Evolutionary conservation across 2,888 invertebrate species (phyloP), one percentile per base, ranked within the genome.

Genomic region (Poecilus cupreus): DNA sequence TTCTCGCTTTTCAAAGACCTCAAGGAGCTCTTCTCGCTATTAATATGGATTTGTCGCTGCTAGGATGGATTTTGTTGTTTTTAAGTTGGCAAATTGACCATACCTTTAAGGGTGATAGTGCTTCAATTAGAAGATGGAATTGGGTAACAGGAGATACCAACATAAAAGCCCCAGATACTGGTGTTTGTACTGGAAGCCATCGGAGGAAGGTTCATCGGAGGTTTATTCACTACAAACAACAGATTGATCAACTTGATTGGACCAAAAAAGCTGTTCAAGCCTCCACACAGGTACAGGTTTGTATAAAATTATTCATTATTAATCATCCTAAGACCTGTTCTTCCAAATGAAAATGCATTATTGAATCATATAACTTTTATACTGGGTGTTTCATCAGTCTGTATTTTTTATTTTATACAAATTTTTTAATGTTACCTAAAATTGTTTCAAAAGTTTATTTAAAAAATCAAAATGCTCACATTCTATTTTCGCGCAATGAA

Each of bases 111-210:
- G 84, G 75, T 5, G 81, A 85, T 10, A 82, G 81, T 1, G 78
- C 82, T 13, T 85, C 88, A 6, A 84, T 91, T 24, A 91, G 91
- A 75, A 93, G 97, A 81, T 97, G 97, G 97, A 96, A 96, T 88
- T 97, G 97, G 91, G 95, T 97, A 87, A 95, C 96, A 84, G 96
- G 96, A 81, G 94, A 94, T 88, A 86, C 82, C 88, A 84, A 87
- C 88, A 43, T 86, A 88, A 16, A 80, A 32, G 83, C 83, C 10
- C 82, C 85, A 3, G 83, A 83, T 10, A 87, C 85, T 49, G 85
- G 85, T 86, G 91, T 83, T 85, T 89, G 80, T 86, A 86, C 87
- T 16, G 87, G 87, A 82, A 86, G 85, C 46, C 93, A 92, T 85
- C 91, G 93, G 10, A 92, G 93, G 85, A 94, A 94, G 86, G 90